These are phyloP conservation scores for Alethe castanea DNA, from an alignment of 2,113 vertebrate genomes.

Conservation along the genomic window DNA sequence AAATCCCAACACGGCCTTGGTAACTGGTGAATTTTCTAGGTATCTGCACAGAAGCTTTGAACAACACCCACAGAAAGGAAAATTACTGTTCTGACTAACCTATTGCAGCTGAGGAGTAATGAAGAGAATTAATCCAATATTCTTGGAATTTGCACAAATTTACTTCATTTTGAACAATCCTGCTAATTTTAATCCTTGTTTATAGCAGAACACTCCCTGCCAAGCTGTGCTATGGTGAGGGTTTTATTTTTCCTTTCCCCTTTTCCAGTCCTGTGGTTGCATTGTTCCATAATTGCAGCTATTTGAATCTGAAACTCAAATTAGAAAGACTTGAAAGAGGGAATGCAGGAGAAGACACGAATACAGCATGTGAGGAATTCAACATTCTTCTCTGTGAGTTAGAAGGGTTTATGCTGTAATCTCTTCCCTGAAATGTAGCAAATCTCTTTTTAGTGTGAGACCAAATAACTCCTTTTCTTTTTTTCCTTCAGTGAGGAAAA, in stretches of 20 bases:
- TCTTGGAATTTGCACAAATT: neutral
- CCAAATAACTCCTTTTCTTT: neutral
- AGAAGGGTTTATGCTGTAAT: neutral
- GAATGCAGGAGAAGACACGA: neutral
- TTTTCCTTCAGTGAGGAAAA: neutral
- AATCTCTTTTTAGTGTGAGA: neutral
- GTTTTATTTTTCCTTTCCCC: neutral
- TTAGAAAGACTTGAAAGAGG: neutral
- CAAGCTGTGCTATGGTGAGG: accelerated
- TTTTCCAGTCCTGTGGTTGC: neutral
- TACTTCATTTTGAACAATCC: neutral
- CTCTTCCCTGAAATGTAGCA: neutral
- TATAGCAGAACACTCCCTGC: neutral
- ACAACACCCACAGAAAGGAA: neutral
- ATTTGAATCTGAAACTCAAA: neutral
- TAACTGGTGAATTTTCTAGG: neutral
- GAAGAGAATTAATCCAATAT: neutral
- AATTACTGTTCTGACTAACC: neutral
- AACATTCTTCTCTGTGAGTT: neutral
- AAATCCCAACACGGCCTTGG: neutral
- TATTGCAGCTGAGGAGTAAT: neutral
- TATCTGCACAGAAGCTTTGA: neutral
- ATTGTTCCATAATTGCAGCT: slow-evolving; percentile 1
- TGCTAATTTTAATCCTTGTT: neutral
- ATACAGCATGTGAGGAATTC: neutral